phyloP scores from a whole-genome alignment of 2,888 invertebrate species.

The Eurois occulta region DNA sequence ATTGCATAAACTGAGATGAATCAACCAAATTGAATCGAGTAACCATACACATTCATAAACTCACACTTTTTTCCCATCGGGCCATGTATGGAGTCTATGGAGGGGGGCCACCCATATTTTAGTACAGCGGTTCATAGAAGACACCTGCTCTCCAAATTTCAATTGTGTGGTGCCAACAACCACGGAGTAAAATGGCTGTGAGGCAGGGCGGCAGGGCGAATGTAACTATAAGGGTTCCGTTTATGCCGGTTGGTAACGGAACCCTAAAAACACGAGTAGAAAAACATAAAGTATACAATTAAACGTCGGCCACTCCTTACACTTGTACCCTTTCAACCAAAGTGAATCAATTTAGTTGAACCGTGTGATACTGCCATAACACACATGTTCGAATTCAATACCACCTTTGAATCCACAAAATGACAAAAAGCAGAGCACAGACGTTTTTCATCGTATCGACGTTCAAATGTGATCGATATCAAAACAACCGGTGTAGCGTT shows the following conservation, averaged over 20 bases:
- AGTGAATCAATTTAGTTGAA: conserved; percentile 30
- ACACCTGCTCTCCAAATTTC: too few relatives aligned
- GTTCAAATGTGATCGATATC: conserved; percentile 25
- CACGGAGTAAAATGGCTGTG: too few relatives aligned
- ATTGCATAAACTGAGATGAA: conserved; percentile 2
- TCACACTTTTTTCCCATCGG: not conserved
- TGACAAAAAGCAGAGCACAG: conserved; percentile 27
- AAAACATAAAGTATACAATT: not conserved
- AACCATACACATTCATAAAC: not conserved
- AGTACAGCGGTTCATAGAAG: too few relatives aligned
- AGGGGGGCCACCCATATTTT: too few relatives aligned
- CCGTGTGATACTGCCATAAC: conserved; percentile 13
- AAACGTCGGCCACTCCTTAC: not conserved
- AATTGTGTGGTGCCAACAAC: too few relatives aligned
- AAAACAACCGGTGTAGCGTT: conserved; percentile 30
- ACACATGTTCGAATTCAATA: conserved; percentile 11
- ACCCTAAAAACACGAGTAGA: not conserved
- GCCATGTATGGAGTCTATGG: not conserved
- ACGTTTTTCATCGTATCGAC: conserved; percentile 25
- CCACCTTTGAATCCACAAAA: conserved; percentile 14
- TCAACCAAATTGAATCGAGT: conserved; percentile 3
- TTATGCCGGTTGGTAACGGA: not conserved
- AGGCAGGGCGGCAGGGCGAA: not conserved
- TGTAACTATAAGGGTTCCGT: not conserved
- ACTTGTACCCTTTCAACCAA: conserved; percentile 5